Conservation (phyloP, 1,140 invertebrate genomes). For the Hestina assimilis region DNA sequence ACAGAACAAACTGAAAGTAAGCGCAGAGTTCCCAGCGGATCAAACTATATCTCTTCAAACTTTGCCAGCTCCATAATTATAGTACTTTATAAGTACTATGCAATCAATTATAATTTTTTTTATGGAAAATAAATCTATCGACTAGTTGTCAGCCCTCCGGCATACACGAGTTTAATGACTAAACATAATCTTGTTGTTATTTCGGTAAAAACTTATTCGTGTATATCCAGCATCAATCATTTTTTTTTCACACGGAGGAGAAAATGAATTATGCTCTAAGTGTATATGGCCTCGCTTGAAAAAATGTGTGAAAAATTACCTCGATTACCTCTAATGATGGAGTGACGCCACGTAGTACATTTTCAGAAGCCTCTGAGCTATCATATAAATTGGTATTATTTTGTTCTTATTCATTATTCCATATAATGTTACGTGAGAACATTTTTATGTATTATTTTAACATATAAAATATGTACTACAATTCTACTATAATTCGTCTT, state of each 20-base stretch:
- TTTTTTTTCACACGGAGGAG: conserved; percentile 54
- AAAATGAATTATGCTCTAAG: conserved; percentile 64
- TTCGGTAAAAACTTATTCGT: conserved; percentile 45
- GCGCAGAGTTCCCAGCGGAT: conserved; percentile 17
- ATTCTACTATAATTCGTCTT: too few species aligned
- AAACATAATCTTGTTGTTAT: conserved; percentile 46
- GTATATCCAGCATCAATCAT: conserved; percentile 63
- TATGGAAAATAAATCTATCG: conserved; percentile 31
- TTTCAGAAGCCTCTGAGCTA: conserved; percentile 41
- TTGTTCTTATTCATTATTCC: conserved; percentile 24
- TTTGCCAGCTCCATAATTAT: conserved; percentile 29
- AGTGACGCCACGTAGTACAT: conserved; percentile 46
- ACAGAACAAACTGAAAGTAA: conserved; percentile 16
- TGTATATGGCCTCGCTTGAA: conserved; percentile 50
- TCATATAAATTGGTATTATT: conserved; percentile 43
- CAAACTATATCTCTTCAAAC: conserved; percentile 23
- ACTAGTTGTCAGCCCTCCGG: conserved; percentile 37
- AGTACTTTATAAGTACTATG: conserved; percentile 22
- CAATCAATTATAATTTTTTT: conserved; percentile 40
- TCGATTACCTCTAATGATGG: conserved; percentile 59
- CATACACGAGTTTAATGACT: conserved; percentile 42
- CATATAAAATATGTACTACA: too few species aligned
- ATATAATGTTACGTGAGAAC: conserved; percentile 13
- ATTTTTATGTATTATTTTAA: conserved; percentile 19
- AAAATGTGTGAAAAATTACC: conserved; percentile 70